Percentiles rank a stretch among this genome's conserved stretches.
phyloP scores from a whole-genome alignment of 2,797 vertebrate species.

The Melanotaenia boesemani region DNA sequence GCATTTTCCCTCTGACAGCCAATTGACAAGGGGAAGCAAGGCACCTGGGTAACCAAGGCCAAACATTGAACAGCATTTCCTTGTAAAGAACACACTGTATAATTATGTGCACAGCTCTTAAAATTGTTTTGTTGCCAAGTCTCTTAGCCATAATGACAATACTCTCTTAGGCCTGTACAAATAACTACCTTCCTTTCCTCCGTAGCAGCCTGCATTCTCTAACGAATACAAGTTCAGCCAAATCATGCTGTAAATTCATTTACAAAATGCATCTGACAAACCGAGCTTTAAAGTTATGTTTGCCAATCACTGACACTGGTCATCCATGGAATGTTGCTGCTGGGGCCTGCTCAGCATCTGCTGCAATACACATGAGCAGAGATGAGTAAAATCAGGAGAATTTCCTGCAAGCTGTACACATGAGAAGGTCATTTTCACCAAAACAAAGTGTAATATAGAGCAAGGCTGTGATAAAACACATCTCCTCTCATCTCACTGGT shows the following conservation, averaged over 20 bases:
- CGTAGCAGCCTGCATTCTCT: constrained; percentile 46
- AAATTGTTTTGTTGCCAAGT: constrained; percentile 45
- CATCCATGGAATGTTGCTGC: constrained; percentile 69
- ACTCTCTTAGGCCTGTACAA: constrained; percentile 11
- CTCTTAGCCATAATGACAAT: constrained; percentile 28
- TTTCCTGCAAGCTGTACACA: constrained; percentile 71
- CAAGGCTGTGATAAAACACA: constrained; percentile 56
- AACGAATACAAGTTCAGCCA: constrained; percentile 58
- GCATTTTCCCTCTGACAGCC: constrained; percentile 74
- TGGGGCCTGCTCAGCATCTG: constrained; percentile 75
- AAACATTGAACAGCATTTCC: constrained; percentile 49
- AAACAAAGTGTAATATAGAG: constrained; percentile 66
- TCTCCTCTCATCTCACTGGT: constrained; percentile 45
- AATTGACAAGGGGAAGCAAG: constrained; percentile 56
- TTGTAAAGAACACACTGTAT: constrained; percentile 60
- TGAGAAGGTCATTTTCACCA: constrained; percentile 63
- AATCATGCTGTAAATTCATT: constrained; percentile 63
- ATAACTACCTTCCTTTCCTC: constrained; percentile 38
- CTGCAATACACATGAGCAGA: constrained; percentile 54
- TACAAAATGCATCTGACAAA: constrained; percentile 58
- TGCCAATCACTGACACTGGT: constrained; percentile 61
- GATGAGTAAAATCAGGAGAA: constrained; percentile 72
- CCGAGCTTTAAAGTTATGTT: constrained; percentile 67
- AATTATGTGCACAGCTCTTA: constrained; percentile 35
- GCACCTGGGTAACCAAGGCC: constrained; percentile 71